Base-by-base conservation (phyloP, 2,113 vertebrate genomes). In the Pavo muticus region DNA sequence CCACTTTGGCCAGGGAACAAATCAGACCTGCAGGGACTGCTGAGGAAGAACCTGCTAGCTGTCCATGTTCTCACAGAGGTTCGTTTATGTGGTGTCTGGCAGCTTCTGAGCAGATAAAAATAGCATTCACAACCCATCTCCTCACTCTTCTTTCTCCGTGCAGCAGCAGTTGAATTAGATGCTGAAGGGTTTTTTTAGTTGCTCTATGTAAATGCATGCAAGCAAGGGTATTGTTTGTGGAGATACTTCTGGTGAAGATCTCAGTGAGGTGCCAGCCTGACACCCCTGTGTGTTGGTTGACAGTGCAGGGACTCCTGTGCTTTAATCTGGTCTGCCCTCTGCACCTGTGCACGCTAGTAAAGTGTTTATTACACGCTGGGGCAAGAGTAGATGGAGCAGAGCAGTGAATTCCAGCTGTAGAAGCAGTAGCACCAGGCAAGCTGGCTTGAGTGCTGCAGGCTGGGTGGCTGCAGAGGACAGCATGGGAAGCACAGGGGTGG, bases 91-190 rank as follows among this genome's bases (percentile, higher is more conserved):
- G 9, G 39, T 79, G 47, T 87, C 64, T 91, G 74, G 68, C 64
- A 87, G 4, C 60, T 89, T 69, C 56, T 80, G 59, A 63, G n/a
- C 60, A 81, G 90, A 91, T 80, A 92, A 94, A 96, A 94, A 88
- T 67, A 91, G 74, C 14, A 1, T 70, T 88, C 71, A 77, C 48
- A 67, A 48, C 65, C 44, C 29, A 13, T 44, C n/a, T 57, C 70
- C 35, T 77, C 32, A 10, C 3, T 76, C 50, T 63, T 78, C 64
- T 39, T 75, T 81, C 72, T 95, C 27, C 12, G 32, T 69, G 67
- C 32, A 69, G 67, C 45, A 69, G 32, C 44, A 35, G 23, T 69
- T 47, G 67, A 44, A 69, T 69, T n/a, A 48, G 44, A 47, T 48
- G 45, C 67, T 69, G 52, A 69, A n/a, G 32, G n/a, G 15, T 44